Evolutionary conservation across 1,140 invertebrate genomes (phyloP).

Genomic region (Episyrphus balteatus): DNA sequence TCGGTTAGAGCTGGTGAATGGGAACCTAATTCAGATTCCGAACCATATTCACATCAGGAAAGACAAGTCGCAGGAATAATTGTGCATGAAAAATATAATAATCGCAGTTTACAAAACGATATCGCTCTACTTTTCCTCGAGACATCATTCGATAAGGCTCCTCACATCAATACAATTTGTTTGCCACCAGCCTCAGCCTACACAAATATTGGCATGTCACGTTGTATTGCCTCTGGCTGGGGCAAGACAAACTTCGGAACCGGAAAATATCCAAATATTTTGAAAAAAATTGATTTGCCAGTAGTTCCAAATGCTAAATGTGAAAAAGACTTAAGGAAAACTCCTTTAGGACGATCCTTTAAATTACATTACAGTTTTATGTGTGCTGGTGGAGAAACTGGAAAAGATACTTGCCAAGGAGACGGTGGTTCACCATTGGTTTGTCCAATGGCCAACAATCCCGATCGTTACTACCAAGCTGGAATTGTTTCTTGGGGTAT

Average conservation of each 20-base stretch:
- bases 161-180: slow-evolving; percentile 56
- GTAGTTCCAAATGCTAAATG: slow-evolving; percentile 46
- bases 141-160: slow-evolving; percentile 41
- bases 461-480: slow-evolving; percentile 44
- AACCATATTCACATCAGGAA: slow-evolving; percentile 62
- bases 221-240: slow-evolving; percentile 55
- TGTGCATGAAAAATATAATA: slow-evolving; percentile 43
- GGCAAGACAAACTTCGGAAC: slow-evolving; percentile 49
- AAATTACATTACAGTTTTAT: slow-evolving; percentile 56
- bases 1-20: slow-evolving; percentile 60
- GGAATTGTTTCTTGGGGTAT: slow-evolving; percentile 44
- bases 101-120: slow-evolving; percentile 49
- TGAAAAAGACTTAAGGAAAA: slow-evolving; percentile 43
- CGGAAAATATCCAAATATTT: slow-evolving; percentile 52
- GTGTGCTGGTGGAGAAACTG: slow-evolving; percentile 59
- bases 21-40: slow-evolving; percentile 65
- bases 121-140: slow-evolving; percentile 55
- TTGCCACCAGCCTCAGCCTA: slow-evolving; percentile 42
- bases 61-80: slow-evolving; percentile 46
- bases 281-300: slow-evolving; percentile 54
- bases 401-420: slow-evolving; percentile 55
- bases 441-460: slow-evolving; percentile 47
- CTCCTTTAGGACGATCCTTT: slow-evolving; percentile 50
- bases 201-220: slow-evolving; percentile 23
- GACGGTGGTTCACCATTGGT: slow-evolving; percentile 53